A percentile compares a stretch with the other conserved stretches of the same genome.
phyloP scores from a whole-genome alignment of 2,888 invertebrate genomes.

The Drosophila barbarae region DNA sequence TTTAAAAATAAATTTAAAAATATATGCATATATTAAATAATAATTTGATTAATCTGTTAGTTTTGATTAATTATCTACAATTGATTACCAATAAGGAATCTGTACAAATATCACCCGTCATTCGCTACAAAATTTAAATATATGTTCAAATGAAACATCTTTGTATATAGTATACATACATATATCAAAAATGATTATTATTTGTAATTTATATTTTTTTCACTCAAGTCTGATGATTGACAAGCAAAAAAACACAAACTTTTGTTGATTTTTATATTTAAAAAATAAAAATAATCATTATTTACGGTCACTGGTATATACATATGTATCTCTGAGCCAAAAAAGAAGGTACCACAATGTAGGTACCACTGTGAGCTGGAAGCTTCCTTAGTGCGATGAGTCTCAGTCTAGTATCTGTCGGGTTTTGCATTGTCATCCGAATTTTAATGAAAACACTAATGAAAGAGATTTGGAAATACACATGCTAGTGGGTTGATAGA shows the following conservation, averaged over 20 bases:
- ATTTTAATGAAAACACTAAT: slow-evolving; percentile 17
- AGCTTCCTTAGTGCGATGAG: slow-evolving; percentile 7
- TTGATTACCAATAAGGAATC: neutral
- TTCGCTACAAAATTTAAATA: neutral
- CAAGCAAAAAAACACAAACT: no score
- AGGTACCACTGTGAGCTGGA: slow-evolving; percentile 4
- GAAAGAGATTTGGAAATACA: slow-evolving; percentile 15
- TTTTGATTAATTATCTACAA: no score
- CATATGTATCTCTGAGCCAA: neutral
- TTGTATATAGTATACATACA: no score
- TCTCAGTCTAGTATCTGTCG: slow-evolving; percentile 13
- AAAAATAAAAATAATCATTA: no score
- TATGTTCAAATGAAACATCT: neutral
- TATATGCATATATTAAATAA: neutral
- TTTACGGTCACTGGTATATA: neutral
- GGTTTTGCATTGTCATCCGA: slow-evolving; percentile 35
- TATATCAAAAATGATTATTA: no score
- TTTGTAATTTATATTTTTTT: no score
- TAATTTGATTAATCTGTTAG: neutral
- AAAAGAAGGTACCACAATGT: neutral
- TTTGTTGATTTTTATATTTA: no score
- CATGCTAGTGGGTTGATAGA: slow-evolving; percentile 16
- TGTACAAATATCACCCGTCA: neutral
- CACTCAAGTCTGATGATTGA: no score
- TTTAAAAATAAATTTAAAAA: neutral